Percentiles rank a stretch among this genome's conserved stretches.
Evolutionary conservation across 2,888 invertebrate genomes (phyloP).

Genomic region (Drepana falcataria): DNA sequence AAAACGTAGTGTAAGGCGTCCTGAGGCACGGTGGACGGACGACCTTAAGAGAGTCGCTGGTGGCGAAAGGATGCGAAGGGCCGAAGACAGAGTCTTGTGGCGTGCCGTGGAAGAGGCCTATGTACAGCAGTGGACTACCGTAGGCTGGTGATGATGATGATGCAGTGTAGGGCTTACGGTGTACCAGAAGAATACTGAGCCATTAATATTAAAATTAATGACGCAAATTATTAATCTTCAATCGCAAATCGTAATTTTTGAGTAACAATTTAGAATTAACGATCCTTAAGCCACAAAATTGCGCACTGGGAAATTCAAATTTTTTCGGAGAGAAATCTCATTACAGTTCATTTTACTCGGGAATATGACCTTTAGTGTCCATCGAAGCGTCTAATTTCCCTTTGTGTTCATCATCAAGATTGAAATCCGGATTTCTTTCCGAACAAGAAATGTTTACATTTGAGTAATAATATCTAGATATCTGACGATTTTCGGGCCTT

Average conservation of each 20-base stretch:
- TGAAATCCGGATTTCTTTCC: neutral
- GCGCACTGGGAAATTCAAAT: neutral
- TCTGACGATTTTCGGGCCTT: neutral
- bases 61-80: no score
- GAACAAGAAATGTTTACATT: neutral
- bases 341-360: neutral
- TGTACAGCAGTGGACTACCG: no score
- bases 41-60: no score
- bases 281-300: neutral
- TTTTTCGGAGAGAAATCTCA: conserved; percentile 1
- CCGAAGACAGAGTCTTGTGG: no score
- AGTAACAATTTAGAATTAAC: neutral
- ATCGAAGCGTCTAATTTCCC: neutral
- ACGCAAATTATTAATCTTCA: neutral
- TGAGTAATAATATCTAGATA: neutral
- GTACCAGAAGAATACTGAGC: neutral
- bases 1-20: no score
- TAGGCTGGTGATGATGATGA: no score
- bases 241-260: neutral
- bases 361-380: neutral
- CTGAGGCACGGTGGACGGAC: no score
- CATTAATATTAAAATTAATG: neutral
- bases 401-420: neutral
- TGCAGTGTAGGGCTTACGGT: no score
- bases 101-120: no score